Conservation (phyloP, 2,113 vertebrate species). For the Tachycineta bicolor region DNA sequence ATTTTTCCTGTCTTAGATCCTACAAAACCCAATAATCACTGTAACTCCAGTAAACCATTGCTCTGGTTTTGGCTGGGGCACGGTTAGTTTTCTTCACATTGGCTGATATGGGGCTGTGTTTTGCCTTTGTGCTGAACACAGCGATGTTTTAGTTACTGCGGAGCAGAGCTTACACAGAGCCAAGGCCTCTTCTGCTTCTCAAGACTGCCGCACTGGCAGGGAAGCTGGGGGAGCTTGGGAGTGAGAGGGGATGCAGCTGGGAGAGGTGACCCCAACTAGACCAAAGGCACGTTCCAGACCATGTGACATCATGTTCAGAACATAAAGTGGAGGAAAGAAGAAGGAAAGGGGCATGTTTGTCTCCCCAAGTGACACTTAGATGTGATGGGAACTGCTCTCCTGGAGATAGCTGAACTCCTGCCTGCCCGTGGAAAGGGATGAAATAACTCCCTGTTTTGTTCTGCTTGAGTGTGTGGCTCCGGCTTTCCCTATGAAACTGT, state of each 20-base stretch:
- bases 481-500: background rate
- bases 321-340: background rate
- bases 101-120: background rate
- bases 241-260: background rate
- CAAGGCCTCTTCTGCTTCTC: background rate
- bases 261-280: background rate
- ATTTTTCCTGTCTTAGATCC: background rate
- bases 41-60: background rate
- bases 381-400: background rate
- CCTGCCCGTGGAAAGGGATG: background rate
- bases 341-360: background rate
- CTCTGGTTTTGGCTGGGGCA: background rate
- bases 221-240: background rate
- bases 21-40: background rate
- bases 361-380: background rate
- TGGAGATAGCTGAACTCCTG: background rate
- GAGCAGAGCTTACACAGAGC: background rate
- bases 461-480: background rate
- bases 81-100: background rate
- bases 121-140: background rate
- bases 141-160: background rate
- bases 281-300: background rate
- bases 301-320: rapidly evolving
- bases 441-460: background rate
- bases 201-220: background rate